Evolutionary conservation across 2,113 vertebrate species (phyloP), one percentile per base, ranked within the genome.

Genomic region (Morone chrysops): DNA sequence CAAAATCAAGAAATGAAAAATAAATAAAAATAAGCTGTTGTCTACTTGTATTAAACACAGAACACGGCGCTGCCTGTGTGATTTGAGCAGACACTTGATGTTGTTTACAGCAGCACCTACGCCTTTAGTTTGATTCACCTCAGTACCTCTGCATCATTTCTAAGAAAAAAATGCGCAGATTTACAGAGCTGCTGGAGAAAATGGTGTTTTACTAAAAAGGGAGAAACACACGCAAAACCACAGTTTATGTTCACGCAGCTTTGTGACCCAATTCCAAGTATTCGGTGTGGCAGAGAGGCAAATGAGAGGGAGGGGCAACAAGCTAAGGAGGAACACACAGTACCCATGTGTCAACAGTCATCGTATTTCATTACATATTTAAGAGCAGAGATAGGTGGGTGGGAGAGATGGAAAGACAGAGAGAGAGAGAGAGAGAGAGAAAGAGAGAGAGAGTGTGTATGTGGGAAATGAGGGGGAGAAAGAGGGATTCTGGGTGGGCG

Each of bases 361-460:
- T 81, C 71, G 53, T 78, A 81, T 90, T 85, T 83, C 87, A 89
- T 92, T 88, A 89, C 81, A 88, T 89, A 92, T 92, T 92, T 89
- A 92, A 84, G 57, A 87, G 90, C 75, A 87, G 62, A 69, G 60
- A 68, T 76, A 38, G 61, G 82, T 78, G 85, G 82, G 80, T 54
- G 75, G 85, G 83, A 0, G 74, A 77, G 72, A 83, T 31, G 66
- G 69, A 25, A 18, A 81, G 78, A 73, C 9, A 66, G 70, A 45
- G 12, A 45, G 9, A 45, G 11, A 12, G 45, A 12, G 45, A 12
- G 45, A 12, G 45, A 12, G 45, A 12, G 45, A 12, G 45, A 12
- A 11, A 12, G 9, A 12, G 45, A 4, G 54, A 4, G 12, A 3
- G 65, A 31, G 75, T 47, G 66, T 36, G 71, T 4, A 63, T 18